Percentiles rank a stretch among this genome's conserved stretches.
phyloP scores from a whole-genome alignment of 1,140 invertebrate species.

The Phortica variegata region DNA sequence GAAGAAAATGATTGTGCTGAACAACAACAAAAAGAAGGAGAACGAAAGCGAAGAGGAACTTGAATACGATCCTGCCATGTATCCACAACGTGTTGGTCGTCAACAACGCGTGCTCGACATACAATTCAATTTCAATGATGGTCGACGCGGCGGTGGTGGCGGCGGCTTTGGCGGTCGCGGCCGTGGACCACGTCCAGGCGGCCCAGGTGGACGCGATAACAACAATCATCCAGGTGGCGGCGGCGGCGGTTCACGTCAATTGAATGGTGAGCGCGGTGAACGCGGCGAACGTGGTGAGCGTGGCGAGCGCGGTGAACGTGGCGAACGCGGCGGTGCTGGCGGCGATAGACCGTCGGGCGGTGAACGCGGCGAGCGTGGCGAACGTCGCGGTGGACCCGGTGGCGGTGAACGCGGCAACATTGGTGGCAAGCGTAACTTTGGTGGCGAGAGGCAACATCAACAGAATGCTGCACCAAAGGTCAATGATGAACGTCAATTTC shows the following conservation, averaged over 20 bases:
- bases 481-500: constrained; percentile 93
- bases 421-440: constrained; percentile 37
- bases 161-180: constrained; percentile 66
- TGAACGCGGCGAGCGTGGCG: constrained; percentile 34
- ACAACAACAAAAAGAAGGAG: constrained; percentile 58
- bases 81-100: constrained; percentile 82
- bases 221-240: constrained; percentile 50
- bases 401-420: constrained; percentile 44
- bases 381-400: constrained; percentile 41
- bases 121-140: constrained; percentile 86
- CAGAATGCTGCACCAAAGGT: constrained; percentile 79
- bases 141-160: constrained; percentile 68
- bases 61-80: constrained; percentile 77
- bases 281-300: constrained; percentile 21
- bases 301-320: constrained; percentile 45
- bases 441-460: constrained; percentile 34
- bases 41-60: constrained; percentile 65
- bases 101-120: constrained; percentile 86
- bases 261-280: constrained; percentile 13
- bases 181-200: constrained; percentile 64
- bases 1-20: constrained; percentile 80
- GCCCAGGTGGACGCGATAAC: constrained; percentile 57
- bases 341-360: constrained; percentile 31
- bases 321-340: constrained; percentile 22
- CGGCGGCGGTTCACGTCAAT: constrained; percentile 41